Base-by-base conservation (phyloP, 2,888 invertebrate species). In the Geophilus truncorum region DNA sequence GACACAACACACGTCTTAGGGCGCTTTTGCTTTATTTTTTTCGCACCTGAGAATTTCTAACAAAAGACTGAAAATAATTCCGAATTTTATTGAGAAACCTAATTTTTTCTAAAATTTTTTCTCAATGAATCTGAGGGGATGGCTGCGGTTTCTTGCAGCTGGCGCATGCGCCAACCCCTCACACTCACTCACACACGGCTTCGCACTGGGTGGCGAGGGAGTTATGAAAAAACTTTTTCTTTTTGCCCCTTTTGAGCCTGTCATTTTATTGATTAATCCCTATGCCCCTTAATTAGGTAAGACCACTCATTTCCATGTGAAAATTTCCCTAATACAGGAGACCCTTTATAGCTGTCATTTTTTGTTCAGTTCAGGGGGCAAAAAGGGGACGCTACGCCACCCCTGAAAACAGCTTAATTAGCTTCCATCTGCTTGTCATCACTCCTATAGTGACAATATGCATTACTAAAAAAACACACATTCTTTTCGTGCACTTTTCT, bases 101-200 rank as follows among this genome's bases (percentile, higher is more conserved):
- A 70, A 70, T 70, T 70, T 70, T 15, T 9, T n/a, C 2, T 15
- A 1, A 62, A 62, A 62, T 25, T 25, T 51, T 1, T 51, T 18
- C 51, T 51, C 51, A 51, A 51, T 51, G 51, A 51, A 51, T 18
- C 51, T 21, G 51, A 40, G 57, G 57, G 23, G 57, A 23, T 40
- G 57, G 4, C 57, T n/a, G n/a, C n/a, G n/a, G 57, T 62, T 62
- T 70, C 15, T 23, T 28, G 70, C 70, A 70, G 70, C 70, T 70
- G 70, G 70, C 70, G 70, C 70, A 70, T 70, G 70, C 70, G 70
- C 70, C 70, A n/a, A 70, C 70, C 70, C 70, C 70, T 28, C 70
- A n/a, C n/a, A n/a, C n/a, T n/a, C n/a, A n/a, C n/a, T n/a, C n/a
- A n/a, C 12, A 25, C 15, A 62, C 23, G 28, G 25, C 23, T 23